These are phyloP conservation scores for Drosophila stalkeri DNA, from an alignment of 2,888 invertebrate genomes.

Conservation along the genomic window DNA sequence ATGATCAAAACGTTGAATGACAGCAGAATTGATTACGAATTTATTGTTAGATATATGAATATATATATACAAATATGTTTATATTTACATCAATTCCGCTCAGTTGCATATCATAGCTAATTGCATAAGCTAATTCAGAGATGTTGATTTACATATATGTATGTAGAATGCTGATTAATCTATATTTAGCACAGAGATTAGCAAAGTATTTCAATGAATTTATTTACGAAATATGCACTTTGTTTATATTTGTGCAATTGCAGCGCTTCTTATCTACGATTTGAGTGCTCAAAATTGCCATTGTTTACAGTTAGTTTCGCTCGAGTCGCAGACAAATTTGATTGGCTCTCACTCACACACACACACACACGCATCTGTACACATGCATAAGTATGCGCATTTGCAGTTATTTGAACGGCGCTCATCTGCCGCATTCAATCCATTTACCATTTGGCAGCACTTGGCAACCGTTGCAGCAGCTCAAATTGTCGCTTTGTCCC, in stretches of 20 bases:
- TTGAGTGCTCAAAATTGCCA: conserved; percentile 1
- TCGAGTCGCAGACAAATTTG: conserved; percentile 5
- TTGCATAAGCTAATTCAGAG: conserved; percentile 20
- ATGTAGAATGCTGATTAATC: conserved; percentile 2
- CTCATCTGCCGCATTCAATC: conserved; percentile 28
- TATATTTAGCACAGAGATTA: conserved; percentile 15
- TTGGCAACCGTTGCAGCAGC: conserved; percentile 58
- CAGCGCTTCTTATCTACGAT: conserved; percentile 7
- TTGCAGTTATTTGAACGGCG: conserved; percentile 28
- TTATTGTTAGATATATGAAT: not conserved
- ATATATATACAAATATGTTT: not conserved
- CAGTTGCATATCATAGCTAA: conserved; percentile 21
- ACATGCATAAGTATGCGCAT: conserved; percentile 5
- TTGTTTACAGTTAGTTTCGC: conserved; percentile 14
- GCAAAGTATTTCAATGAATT: not conserved
- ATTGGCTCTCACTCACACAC: conserved; percentile 9
- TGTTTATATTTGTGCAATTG: conserved; percentile 11
- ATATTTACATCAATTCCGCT: not conserved
- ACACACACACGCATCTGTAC: not conserved
- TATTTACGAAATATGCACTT: conserved; percentile 9
- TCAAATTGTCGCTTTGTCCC: conserved; percentile 32
- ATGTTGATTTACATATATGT: not conserved
- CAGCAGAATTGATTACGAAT: conserved; percentile 16
- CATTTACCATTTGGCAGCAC: conserved; percentile 44
- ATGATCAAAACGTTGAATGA: conserved; percentile 35